Base-by-base conservation (phyloP, 2,888 invertebrate genomes). In the Galerucella calmariensis region DNA sequence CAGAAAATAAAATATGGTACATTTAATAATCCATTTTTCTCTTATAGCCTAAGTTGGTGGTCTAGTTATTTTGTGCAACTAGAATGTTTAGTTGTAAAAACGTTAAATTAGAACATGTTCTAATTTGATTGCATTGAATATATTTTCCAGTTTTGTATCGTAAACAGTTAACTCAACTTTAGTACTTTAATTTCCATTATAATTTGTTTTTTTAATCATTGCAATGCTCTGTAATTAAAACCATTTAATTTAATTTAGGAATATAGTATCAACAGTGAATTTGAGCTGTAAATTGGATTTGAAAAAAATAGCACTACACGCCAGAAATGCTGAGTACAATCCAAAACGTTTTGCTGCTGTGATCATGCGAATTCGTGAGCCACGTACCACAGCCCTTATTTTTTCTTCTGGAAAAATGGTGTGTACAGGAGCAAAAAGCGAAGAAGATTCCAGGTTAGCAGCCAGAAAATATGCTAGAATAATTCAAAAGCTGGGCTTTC, bases 261-360 rank as follows among this genome's bases (percentile, higher is more conserved):
- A 99, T 85, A 99, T 99, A 84, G 99, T 99, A 0, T 97, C 98
- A 65, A 99, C 99, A 6, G 98, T 99, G 0, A 99, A 98, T 87
- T 89, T 99, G 69, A 95, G 94, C 83, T 98, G 98, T 87, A 97
- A 96, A 88, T 88, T 99, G 80, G 98, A 99, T 85, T 89, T 99
- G 76, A 98, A 99, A 85, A 97, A 96, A 88, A 99, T 99, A 82
- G 98, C 99, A 0, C 89, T 99, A 2, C 98, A 98, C 86, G 98
- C 99, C 0, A 93, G 99, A 86, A 99, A 99, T 89, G 99, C 99
- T 2, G 99, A 99, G 88, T 99, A 99, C 86, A 99, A 99, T 88
- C 99, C 99, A 10, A 99, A 99, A 88, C 94, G 99, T 84, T 99
- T 99, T 90, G 98, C 98, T 68, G 99, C 99, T 56, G 98, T 99